Conservation (phyloP, 2,888 invertebrate genomes). For the Phaonia tiefii region DNA sequence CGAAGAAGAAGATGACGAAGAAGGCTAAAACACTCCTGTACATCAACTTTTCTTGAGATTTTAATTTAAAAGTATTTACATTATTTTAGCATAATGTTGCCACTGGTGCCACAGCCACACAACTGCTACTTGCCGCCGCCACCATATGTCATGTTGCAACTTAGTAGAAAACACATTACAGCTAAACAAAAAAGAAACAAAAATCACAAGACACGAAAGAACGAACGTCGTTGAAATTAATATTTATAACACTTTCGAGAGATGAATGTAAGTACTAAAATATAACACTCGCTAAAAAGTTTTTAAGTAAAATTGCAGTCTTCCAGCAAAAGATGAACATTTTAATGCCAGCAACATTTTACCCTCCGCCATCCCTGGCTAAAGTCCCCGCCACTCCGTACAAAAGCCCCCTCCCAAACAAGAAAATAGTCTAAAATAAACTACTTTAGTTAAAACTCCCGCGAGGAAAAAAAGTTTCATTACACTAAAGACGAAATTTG, state of each 20-base stretch:
- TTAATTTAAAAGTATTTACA: constrained; percentile 46
- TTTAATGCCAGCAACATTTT: constrained; percentile 9
- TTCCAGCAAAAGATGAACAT: neutral
- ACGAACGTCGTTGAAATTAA: neutral
- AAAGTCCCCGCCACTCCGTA: too few species aligned
- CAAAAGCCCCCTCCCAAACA: neutral
- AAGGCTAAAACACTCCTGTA: neutral
- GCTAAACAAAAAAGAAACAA: neutral
- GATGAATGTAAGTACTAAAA: neutral
- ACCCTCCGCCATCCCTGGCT: too few species aligned
- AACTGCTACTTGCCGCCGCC: neutral
- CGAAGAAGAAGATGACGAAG: neutral
- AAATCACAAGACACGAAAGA: neutral
- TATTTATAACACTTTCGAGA: constrained; percentile 9
- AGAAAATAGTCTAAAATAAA: neutral
- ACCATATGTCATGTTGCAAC: constrained; percentile 7
- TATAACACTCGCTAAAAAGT: too few species aligned
- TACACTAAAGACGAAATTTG: neutral
- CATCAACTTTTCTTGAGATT: constrained; percentile 43
- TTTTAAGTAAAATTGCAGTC: neutral
- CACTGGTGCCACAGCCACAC: neutral
- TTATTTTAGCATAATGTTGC: constrained; percentile 4
- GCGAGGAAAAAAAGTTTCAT: neutral
- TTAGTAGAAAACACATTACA: neutral
- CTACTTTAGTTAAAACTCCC: neutral